Base-by-base conservation (phyloP, 2,113 vertebrate species). In the Charadrius vociferus region DNA sequence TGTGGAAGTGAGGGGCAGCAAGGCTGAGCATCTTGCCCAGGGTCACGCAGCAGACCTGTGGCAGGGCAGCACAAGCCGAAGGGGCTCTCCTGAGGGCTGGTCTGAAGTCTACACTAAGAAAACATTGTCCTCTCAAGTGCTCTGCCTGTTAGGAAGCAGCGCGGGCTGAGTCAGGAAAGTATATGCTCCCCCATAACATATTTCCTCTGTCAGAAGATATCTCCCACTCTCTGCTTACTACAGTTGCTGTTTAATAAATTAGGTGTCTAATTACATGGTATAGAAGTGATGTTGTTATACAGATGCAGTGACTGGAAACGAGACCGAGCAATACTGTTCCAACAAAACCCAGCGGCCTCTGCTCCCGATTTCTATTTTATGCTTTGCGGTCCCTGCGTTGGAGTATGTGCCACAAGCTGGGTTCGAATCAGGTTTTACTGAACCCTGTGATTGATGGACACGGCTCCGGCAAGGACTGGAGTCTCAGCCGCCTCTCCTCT, bases 231-330 rank as follows among this genome's bases (percentile, higher is more conserved):
- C 91, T 95, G 85, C 91, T 93, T 90, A 55, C 87, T 88, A 77
- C 81, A n/a, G 71, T 59, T 2, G 5, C 89, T 95, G 81, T 95
- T 97, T 94, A 96, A 95, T 97, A 97, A 96, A 97, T 97, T 97
- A 94, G 90, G 59, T 63, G 53, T 91, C 93, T 97, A 97, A 97
- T 97, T 97, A 96, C 81, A 93, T 56, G 84, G 93, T 90, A 96
- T 91, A 67, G 93, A 85, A 96, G 79, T 78, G 91, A 91, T 96
- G 95, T 89, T 97, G 95, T 86, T 97, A 93, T 90, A 96, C 94
- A 86, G 89, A 90, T 86, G 93, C 91, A 97, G 71, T 91, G 93
- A 96, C 93, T 93, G 91, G 97, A 97, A 96, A 96, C 67, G 91
- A 81, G 91, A 96, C 71, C 0, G 6, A 91, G 75, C 67, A 93